Base-by-base conservation (phyloP, 1,140 invertebrate genomes). In the Drosophila hydei region DNA sequence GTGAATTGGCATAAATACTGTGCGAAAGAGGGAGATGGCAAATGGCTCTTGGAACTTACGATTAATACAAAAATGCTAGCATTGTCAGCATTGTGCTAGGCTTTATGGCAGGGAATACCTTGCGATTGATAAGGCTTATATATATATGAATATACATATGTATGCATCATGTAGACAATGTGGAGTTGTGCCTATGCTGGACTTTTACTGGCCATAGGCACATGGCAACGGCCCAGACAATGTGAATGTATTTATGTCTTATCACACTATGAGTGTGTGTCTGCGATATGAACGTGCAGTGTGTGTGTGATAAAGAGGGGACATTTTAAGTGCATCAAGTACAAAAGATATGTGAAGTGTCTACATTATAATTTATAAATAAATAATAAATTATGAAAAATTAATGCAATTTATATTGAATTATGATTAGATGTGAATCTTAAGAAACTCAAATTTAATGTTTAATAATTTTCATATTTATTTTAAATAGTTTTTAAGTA, bases 311-410 rank as follows among this genome's bases (percentile, higher is more conserved):
- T 65, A 58, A 71, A 56, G 61, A 23, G 68, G 12, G 40, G 54
- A 70, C 51, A 56, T 56, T 64, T 50, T 25, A 18, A 56, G 59
- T 64, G 60, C 60, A 71, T 30, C 67, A 55, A 64, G 36, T 64
- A 61, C 43, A 51, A 42, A 63, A 45, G 9, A 19, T 43, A 9
- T 14, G 12, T 5, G 8, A 42, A 60, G 18, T 25, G 16, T 25
- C 21, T 52, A 19, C 45, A 48, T 6, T 4, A n/a, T n/a, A 9
- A 40, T 40, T 40, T 40, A 40, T 40, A n/a, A 14, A 40, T 40
- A 14, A 8, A 50, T 50, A 11, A 30, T 27, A 4, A 16, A 18
- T 51, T 9, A 33, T 51, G 30, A 11, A n/a, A n/a, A n/a, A n/a
- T n/a, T n/a, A n/a, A n/a, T n/a, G n/a, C n/a, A n/a, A n/a, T n/a